Conservation (phyloP, 2,113 vertebrate species). For the Mystacornis crossleyi region DNA sequence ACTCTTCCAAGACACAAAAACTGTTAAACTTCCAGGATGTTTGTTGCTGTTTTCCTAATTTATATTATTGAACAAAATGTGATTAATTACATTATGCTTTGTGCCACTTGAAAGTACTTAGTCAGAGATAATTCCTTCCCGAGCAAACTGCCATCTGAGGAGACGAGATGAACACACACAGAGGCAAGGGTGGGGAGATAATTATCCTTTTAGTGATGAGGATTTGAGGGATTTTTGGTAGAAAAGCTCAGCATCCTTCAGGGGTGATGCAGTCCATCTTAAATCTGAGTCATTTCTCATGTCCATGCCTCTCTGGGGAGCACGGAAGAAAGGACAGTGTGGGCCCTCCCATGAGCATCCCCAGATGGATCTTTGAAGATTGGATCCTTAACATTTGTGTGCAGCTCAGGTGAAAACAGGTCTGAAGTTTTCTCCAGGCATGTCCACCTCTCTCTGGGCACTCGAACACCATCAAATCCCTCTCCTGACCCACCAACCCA, state of each 20-base stretch:
- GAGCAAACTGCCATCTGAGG: background rate
- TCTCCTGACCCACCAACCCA: background rate
- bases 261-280: constrained; percentile 28
- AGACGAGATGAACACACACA: background rate
- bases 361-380: background rate
- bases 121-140: constrained; percentile 15
- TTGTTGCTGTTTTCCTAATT: background rate
- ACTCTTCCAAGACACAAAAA: background rate
- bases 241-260: constrained; percentile 35
- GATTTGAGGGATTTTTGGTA: background rate
- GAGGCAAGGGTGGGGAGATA: background rate
- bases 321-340: background rate
- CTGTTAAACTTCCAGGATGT: background rate
- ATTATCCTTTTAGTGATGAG: background rate
- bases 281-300: constrained; percentile 23
- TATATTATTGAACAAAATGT: background rate
- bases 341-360: background rate
- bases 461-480: background rate
- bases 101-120: background rate
- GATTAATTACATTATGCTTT: background rate
- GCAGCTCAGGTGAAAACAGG: background rate
- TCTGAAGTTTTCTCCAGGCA: background rate
- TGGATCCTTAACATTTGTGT: background rate
- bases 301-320: background rate
- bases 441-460: background rate